Percentiles rank a stretch among this genome's conserved stretches.
Conservation (phyloP, 2,113 vertebrate genomes). For the Ardeotis arabs region DNA sequence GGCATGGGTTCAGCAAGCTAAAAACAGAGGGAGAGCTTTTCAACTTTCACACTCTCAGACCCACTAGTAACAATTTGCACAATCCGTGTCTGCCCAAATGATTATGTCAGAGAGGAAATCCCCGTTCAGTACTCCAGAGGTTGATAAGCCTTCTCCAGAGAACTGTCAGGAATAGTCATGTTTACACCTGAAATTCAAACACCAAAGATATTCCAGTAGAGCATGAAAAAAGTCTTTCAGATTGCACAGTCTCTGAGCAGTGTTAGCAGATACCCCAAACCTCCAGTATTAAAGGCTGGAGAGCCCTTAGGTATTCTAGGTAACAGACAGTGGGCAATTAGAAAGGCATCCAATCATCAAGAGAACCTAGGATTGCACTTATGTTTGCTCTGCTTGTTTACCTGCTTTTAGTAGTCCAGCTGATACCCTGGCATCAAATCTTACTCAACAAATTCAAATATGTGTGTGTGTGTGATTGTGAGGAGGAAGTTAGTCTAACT, state of each 20-base stretch:
- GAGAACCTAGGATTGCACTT: not conserved
- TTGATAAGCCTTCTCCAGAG: not conserved
- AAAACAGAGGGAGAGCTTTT: not conserved
- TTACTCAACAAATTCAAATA: slow-evolving; percentile 3
- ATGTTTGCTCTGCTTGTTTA: slow-evolving; percentile 16
- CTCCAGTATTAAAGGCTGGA: not conserved
- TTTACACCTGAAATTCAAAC: not conserved
- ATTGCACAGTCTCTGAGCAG: no score
- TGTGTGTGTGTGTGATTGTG: not conserved
- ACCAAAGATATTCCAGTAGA: not conserved
- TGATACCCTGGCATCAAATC: not conserved
- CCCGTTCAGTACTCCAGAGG: not conserved
- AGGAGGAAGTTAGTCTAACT: not conserved
- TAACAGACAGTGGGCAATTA: not conserved
- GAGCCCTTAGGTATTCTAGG: not conserved
- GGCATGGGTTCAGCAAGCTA: not conserved
- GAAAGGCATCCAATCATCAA: not conserved
- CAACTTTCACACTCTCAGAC: not conserved
- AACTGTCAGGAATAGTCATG: not conserved
- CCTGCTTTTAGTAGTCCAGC: not conserved
- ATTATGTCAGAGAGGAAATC: not conserved
- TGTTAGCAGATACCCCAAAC: not conserved
- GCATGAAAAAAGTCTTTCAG: not conserved
- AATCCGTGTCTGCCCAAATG: not conserved
- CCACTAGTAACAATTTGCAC: not conserved